Conservation (phyloP, 1,140 invertebrate genomes). For the Aphaenogaster floridana region DNA sequence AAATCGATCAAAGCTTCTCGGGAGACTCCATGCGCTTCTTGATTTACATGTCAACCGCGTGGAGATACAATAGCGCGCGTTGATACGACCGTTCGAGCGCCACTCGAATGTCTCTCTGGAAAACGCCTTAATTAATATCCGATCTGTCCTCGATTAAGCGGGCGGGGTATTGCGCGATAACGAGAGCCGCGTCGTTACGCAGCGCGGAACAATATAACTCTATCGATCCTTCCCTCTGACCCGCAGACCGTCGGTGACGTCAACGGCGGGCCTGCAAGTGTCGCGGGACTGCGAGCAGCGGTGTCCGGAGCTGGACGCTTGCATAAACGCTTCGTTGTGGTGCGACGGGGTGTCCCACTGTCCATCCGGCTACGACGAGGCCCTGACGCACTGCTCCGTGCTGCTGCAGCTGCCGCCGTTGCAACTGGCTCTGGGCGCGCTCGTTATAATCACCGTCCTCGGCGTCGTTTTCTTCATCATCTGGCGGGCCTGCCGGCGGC, state of each 20-base stretch:
- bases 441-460: conserved; percentile 83
- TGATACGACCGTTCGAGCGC: neutral
- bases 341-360: conserved; percentile 95
- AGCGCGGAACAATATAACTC: conserved; percentile 51
- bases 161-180: neutral
- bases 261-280: conserved; percentile 88
- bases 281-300: conserved; percentile 92
- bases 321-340: conserved; percentile 95
- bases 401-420: conserved; percentile 91
- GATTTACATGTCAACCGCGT: neutral
- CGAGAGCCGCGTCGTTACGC: conserved; percentile 14
- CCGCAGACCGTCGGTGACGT: conserved; percentile 81
- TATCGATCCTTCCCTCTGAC: conserved; percentile 53
- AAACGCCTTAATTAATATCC: conserved; percentile 53
- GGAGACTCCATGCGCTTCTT: neutral
- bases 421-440: conserved; percentile 88
- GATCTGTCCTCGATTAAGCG: conserved; percentile 31
- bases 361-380: conserved; percentile 95
- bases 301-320: conserved; percentile 95
- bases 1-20: neutral
- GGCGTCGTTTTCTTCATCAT: conserved; percentile 85
- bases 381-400: conserved; percentile 92
- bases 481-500: conserved; percentile 89
- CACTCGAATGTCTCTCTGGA: conserved; percentile 8
- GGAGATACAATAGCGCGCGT: neutral